These are phyloP conservation scores for Manduca sexta DNA, from an alignment of 1,140 invertebrate species.

Conservation along the genomic window DNA sequence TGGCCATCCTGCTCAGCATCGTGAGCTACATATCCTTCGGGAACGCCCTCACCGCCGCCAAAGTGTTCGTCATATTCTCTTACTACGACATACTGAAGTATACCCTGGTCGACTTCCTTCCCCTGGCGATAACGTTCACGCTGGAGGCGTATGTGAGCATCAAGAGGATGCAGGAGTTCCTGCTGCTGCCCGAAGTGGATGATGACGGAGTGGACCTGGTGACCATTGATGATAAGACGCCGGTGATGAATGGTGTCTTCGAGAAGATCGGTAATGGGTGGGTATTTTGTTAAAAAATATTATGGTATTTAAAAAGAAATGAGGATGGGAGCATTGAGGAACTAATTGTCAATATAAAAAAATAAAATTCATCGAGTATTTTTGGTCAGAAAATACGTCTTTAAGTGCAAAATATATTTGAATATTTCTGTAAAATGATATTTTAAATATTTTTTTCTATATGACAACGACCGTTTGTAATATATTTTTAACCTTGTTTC, in stretches of 20 bases:
- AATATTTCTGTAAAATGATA: too few species aligned
- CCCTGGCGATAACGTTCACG: slow-evolving; percentile 77
- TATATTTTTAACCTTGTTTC: slow-evolving; percentile 12
- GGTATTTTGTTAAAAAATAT: slow-evolving; percentile 16
- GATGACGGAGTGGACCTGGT: slow-evolving; percentile 44
- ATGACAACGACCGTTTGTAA: too few species aligned
- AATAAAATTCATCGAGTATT: too few species aligned
- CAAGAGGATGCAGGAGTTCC: slow-evolving; percentile 79
- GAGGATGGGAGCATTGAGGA: too few species aligned
- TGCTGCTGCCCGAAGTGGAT: slow-evolving; percentile 74
- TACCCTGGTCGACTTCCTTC: slow-evolving; percentile 83
- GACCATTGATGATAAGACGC: slow-evolving; percentile 34
- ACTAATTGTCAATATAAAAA: too few species aligned
- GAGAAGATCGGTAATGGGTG: slow-evolving; percentile 62
- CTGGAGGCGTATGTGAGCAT: slow-evolving; percentile 78
- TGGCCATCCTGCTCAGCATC: slow-evolving; percentile 86
- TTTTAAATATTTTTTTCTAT: not conserved
- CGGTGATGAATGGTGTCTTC: slow-evolving; percentile 36
- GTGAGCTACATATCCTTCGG: slow-evolving; percentile 81
- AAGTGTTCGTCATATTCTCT: slow-evolving; percentile 82
- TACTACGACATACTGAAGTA: slow-evolving; percentile 83
- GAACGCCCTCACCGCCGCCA: slow-evolving; percentile 81
- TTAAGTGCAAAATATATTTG: not conserved
- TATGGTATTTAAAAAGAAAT: too few species aligned
- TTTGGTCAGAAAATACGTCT: too few species aligned